phyloP scores from a whole-genome alignment of 2,888 invertebrate genomes.

The Anticlea derivata region DNA sequence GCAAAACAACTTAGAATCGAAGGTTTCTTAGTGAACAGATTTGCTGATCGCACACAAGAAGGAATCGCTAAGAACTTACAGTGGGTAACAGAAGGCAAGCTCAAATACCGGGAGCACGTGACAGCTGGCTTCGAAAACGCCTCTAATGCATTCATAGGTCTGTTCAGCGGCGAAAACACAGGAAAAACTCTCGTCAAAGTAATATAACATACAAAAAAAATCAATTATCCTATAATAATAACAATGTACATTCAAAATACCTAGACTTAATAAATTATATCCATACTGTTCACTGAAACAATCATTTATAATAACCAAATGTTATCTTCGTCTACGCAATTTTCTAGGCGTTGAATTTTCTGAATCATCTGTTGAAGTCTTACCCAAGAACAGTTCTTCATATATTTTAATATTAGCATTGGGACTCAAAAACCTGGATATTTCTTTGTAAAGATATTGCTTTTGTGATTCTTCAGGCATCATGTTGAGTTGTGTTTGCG shows the following conservation, averaged over 20 bases:
- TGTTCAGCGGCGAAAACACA: conserved; percentile 84
- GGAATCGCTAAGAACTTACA: conserved; percentile 84
- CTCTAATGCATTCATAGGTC: conserved; percentile 85
- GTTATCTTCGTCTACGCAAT: conserved; percentile 48
- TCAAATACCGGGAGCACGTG: conserved; percentile 86
- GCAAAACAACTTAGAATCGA: conserved; percentile 85
- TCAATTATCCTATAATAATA: conserved; percentile 8
- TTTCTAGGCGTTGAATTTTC: conserved; percentile 41
- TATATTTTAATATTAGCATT: conserved; percentile 62
- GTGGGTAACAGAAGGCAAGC: conserved; percentile 86
- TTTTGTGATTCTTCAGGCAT: conserved; percentile 18
- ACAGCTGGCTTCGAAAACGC: conserved; percentile 87
- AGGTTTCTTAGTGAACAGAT: conserved; percentile 83
- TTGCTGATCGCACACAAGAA: conserved; percentile 81
- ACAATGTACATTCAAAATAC: conserved; percentile 1
- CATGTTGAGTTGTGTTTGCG: conserved; percentile 49
- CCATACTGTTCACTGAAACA: neutral
- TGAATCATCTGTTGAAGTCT: conserved; percentile 34
- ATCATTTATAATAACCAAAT: conserved; percentile 9
- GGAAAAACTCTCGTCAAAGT: conserved; percentile 87
- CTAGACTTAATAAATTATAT: neutral
- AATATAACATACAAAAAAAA: conserved; percentile 42
- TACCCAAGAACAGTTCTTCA: conserved; percentile 72
- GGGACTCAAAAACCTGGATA: conserved; percentile 67
- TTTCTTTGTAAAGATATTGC: conserved; percentile 59